Evolutionary conservation across 2,888 invertebrate genomes (phyloP).

Genomic region (Platycheirus albimanus): DNA sequence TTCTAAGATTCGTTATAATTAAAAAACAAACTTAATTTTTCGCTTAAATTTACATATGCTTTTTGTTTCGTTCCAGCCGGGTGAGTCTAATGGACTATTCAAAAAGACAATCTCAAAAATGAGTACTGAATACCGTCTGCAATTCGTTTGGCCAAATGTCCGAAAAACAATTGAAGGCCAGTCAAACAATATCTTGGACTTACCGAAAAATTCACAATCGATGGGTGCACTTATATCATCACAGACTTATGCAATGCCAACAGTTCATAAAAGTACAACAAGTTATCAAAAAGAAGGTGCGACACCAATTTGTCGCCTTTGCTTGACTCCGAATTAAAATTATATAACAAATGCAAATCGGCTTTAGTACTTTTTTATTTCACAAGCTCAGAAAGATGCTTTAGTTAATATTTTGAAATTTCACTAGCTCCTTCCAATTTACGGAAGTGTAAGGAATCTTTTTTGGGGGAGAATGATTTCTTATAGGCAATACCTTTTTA

Average conservation of each 20-base stretch:
- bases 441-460: too few relatives aligned
- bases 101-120: constrained; percentile 88
- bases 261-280: constrained; percentile 88
- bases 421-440: too few relatives aligned
- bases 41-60: too few relatives aligned
- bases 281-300: constrained; percentile 83
- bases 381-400: too few relatives aligned
- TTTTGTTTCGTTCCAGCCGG: constrained; percentile 83
- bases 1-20: too few relatives aligned
- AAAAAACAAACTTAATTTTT: too few relatives aligned
- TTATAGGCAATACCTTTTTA: too few relatives aligned
- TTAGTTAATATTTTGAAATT: too few relatives aligned
- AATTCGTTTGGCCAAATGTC: constrained; percentile 93
- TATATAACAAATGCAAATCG: too few relatives aligned
- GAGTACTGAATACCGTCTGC: constrained; percentile 94
- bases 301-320: constrained; percentile 83
- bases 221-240: constrained; percentile 92
- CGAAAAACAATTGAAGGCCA: constrained; percentile 82
- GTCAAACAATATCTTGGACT: constrained; percentile 84
- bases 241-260: constrained; percentile 83
- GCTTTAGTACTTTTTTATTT: too few relatives aligned
- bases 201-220: constrained; percentile 92
- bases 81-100: constrained; percentile 87
- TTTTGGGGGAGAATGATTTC: too few relatives aligned
- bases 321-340: too few relatives aligned